Percentiles rank a stretch among this genome's conserved stretches.
Evolutionary conservation across 2,113 vertebrate species (phyloP).

Genomic region (Cyrtonyx montezumae): DNA sequence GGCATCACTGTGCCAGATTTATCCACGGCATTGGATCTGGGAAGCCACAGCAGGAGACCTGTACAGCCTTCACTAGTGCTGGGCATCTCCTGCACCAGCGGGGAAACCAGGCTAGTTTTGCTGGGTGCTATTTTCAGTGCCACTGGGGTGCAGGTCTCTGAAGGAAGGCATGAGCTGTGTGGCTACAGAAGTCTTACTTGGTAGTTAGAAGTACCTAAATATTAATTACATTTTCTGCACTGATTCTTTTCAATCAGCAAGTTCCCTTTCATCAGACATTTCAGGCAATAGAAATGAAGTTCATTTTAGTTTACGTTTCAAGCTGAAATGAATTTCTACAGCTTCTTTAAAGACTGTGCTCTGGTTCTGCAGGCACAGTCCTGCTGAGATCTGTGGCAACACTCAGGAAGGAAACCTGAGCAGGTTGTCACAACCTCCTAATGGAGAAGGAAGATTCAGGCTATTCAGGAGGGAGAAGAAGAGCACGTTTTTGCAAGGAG

Average conservation of each 20-base stretch:
- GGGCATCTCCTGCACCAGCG: not conserved
- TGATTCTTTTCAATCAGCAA: not conserved
- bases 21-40: not conserved
- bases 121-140: not conserved
- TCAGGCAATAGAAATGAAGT: not conserved
- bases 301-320: slow-evolving; percentile 1
- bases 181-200: not conserved
- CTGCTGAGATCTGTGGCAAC: not conserved
- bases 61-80: not conserved
- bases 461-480: not conserved
- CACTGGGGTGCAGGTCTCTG: not conserved
- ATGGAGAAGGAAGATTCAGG: not conserved
- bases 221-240: slow-evolving; percentile 6
- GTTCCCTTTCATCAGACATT: not conserved
- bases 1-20: not conserved
- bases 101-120: not conserved
- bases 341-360: not conserved
- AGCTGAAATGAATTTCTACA: not conserved
- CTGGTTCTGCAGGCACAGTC: not conserved
- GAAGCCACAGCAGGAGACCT: not conserved
- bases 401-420: not conserved
- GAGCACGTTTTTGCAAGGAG: slow-evolving; percentile 19
- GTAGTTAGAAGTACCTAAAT: not conserved
- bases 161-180: not conserved
- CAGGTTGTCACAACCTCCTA: not conserved